phyloP scores from a whole-genome alignment of 1,140 invertebrate species.

The Cephus cinctus region DNA sequence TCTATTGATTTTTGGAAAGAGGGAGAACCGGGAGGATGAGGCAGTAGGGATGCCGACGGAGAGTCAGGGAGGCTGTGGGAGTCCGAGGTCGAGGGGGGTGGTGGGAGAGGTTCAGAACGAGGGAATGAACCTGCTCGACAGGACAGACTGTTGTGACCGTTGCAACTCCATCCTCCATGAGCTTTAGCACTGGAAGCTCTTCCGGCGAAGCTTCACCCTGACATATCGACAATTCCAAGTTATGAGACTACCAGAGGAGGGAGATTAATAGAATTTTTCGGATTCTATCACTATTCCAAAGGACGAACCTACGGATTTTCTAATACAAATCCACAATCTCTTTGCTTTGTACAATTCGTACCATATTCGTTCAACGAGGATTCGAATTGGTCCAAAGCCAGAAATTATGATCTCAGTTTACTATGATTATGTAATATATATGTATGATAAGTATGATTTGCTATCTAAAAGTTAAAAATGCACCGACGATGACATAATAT shows the following conservation, averaged over 20 bases:
- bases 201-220: background rate
- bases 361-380: no score
- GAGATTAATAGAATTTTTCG: background rate
- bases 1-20: constrained; percentile 49
- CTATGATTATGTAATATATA: no score
- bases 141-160: constrained; percentile 32
- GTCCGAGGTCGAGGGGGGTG: no score
- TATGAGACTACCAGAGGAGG: background rate
- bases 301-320: background rate
- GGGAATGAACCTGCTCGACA: constrained; percentile 34
- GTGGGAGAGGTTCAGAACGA: no score
- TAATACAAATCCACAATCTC: no score
- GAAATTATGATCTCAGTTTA: no score
- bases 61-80: no score
- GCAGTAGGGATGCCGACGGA: constrained; percentile 32
- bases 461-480: background rate
- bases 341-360: no score
- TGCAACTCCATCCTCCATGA: constrained; percentile 14
- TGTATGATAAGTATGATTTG: background rate
- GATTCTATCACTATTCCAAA: background rate
- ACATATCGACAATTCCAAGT: background rate
- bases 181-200: background rate
- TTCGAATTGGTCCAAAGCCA: no score
- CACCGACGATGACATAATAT: background rate
- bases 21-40: constrained; percentile 30